Conservation (phyloP, 2,888 invertebrate genomes). For the Anarsia innoxiella region DNA sequence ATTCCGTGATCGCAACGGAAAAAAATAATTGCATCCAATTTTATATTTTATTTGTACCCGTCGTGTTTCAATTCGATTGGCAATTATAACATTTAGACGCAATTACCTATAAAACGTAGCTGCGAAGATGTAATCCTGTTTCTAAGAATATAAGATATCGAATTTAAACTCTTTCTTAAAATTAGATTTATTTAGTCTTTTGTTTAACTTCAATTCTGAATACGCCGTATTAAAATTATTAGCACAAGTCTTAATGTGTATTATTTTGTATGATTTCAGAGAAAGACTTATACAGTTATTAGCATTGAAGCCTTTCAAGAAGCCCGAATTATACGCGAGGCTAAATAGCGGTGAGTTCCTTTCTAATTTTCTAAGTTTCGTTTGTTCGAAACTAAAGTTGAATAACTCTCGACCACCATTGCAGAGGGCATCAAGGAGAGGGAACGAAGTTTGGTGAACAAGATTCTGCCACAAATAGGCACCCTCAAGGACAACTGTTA, state of each 20-base stretch:
- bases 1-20: slow-evolving; percentile 10
- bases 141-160: no score
- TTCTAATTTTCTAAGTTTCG: slow-evolving; percentile 6
- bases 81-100: no score
- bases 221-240: no score
- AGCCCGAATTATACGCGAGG: slow-evolving; percentile 90
- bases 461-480: slow-evolving; percentile 87
- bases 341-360: slow-evolving; percentile 82
- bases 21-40: slow-evolving; percentile 12
- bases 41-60: no score
- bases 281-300: slow-evolving; percentile 96
- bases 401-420: slow-evolving; percentile 40
- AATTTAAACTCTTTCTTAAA: no score
- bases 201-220: no score
- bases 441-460: slow-evolving; percentile 84
- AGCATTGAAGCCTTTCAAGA: slow-evolving; percentile 94
- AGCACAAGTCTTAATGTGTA: slow-evolving; percentile 6
- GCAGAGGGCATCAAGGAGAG: slow-evolving; percentile 91
- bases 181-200: no score
- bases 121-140: no score
- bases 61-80: background rate
- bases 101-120: no score
- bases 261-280: slow-evolving; percentile 68
- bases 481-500: slow-evolving; percentile 91
- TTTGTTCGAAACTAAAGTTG: slow-evolving; percentile 18